Conservation (phyloP, 2,113 vertebrate genomes). For the Bambusicola thoracicus region DNA sequence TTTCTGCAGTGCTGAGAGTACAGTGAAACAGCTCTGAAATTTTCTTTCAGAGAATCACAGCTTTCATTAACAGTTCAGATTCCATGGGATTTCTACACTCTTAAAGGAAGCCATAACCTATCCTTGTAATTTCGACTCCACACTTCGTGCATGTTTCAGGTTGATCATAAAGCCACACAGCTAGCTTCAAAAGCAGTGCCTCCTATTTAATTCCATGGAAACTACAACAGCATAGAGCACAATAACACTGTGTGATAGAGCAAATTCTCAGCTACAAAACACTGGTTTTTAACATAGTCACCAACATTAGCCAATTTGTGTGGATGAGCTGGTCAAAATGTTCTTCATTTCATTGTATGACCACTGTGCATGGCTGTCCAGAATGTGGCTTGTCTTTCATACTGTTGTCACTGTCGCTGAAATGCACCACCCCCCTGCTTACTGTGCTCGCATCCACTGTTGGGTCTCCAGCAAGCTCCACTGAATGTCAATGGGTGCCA, state of each 20-base stretch:
- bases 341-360: not conserved
- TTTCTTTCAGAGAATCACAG: not conserved
- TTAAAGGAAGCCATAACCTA: not conserved
- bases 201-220: not conserved
- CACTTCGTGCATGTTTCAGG: not conserved
- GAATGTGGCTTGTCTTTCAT: not conserved
- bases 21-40: not conserved
- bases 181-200: not conserved
- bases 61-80: not conserved
- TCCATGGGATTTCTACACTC: not conserved
- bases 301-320: not conserved
- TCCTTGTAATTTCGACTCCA: not conserved
- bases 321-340: not conserved
- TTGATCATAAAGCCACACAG: not conserved
- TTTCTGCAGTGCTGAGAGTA: not conserved
- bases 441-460: too few relatives aligned
- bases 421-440: not conserved
- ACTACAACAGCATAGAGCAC: not conserved
- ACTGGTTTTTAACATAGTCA: not conserved
- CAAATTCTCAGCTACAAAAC: not conserved
- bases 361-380: not conserved
- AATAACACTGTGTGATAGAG: not conserved
- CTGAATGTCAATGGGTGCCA: not conserved
- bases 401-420: not conserved
- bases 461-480: not conserved